Percentiles rank a stretch among this genome's conserved stretches.
These are phyloP conservation scores for Falco punctatus DNA, from an alignment of 2,113 vertebrate species.

Conservation along the genomic window DNA sequence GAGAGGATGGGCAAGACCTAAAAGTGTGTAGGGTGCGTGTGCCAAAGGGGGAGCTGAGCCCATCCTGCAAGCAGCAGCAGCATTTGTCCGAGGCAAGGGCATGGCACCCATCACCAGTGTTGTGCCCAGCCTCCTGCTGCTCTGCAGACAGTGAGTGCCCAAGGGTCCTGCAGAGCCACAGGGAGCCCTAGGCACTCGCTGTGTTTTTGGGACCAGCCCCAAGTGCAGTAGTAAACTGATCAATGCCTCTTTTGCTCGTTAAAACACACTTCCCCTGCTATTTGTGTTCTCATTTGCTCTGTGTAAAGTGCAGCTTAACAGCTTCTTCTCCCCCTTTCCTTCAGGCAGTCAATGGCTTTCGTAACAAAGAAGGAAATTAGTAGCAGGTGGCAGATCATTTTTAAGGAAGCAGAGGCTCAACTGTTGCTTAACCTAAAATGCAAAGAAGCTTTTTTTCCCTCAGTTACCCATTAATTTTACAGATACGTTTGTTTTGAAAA, in stretches of 20 bases:
- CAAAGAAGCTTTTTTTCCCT: background rate
- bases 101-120: rapidly evolving
- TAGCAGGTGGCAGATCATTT: slow-evolving; percentile 60
- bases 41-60: background rate
- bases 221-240: slow-evolving; percentile 26
- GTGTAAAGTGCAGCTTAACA: slow-evolving; percentile 55
- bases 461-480: slow-evolving; percentile 10
- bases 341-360: slow-evolving; percentile 48
- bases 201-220: background rate
- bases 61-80: background rate
- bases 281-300: slow-evolving; percentile 53
- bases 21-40: background rate
- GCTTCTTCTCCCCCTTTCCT: slow-evolving; percentile 42
- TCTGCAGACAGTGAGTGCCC: rapidly evolving
- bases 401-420: slow-evolving; percentile 45
- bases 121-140: background rate
- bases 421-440: slow-evolving; percentile 36
- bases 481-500: background rate
- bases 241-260: slow-evolving; percentile 52
- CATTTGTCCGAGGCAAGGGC: background rate
- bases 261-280: slow-evolving; percentile 52
- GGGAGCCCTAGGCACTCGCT: background rate
- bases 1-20: background rate
- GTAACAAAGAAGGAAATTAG: slow-evolving; percentile 52
- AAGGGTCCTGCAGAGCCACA: rapidly evolving